Percentiles rank a stretch among this genome's conserved stretches.
These are phyloP conservation scores for Athalia rosae DNA, from an alignment of 2,888 invertebrate species.

Conservation along the genomic window DNA sequence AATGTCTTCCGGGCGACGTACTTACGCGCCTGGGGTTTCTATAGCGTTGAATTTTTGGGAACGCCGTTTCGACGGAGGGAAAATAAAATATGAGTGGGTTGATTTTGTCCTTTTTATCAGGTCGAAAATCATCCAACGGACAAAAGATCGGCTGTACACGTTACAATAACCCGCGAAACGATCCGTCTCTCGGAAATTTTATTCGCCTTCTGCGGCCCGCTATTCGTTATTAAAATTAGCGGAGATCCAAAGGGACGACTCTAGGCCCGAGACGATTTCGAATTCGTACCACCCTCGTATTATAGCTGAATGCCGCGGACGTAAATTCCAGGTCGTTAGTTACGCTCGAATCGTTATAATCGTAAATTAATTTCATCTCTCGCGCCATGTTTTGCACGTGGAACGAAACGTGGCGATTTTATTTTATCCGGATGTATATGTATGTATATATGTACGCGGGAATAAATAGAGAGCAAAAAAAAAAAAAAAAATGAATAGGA, in stretches of 20 bases:
- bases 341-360: constrained; percentile 2
- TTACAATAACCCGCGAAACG: not conserved
- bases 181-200: constrained; percentile 5
- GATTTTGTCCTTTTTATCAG: not conserved
- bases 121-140: not conserved
- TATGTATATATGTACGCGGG: not conserved
- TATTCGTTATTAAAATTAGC: constrained; percentile 17
- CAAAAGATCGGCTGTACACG: not conserved
- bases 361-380: constrained; percentile 8
- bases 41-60: not conserved
- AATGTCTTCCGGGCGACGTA: constrained; percentile 17
- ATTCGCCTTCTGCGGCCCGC: not conserved
- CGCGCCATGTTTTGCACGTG: not conserved
- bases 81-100: not conserved
- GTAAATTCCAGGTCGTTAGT: constrained; percentile 13
- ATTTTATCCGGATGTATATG: not conserved
- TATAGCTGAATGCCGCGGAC: not conserved
- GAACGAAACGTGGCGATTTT: not conserved
- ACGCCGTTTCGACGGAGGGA: not conserved
- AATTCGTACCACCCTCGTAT: constrained; percentile 8
- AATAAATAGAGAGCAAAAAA: no score
- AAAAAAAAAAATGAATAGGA: no score
- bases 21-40: not conserved
- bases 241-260: not conserved
- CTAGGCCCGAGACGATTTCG: not conserved